phyloP scores from a whole-genome alignment of 1,140 invertebrate species.

The Achroia grisella region DNA sequence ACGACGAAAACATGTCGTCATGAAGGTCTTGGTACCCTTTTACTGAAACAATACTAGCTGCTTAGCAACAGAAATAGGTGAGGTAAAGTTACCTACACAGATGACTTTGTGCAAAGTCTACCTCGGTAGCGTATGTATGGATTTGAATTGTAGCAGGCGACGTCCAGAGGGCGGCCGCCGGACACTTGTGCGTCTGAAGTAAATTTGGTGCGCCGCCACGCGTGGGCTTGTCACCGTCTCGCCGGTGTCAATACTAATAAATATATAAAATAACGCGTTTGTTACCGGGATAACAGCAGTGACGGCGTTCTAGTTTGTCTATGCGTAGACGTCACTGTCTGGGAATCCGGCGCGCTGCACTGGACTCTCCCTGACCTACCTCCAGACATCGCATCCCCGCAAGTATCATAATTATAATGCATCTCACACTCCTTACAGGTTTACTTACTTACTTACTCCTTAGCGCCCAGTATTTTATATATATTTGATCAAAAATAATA shows the following conservation, averaged over 20 bases:
- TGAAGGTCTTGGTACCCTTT: no score
- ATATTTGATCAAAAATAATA: no score
- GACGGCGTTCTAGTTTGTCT: conserved; percentile 67
- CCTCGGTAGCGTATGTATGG: no score
- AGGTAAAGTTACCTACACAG: no score
- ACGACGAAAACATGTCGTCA: no score
- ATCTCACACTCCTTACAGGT: no score
- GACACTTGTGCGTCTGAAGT: conserved; percentile 26
- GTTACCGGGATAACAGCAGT: conserved; percentile 52
- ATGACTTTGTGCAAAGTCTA: no score
- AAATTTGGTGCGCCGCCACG: conserved; percentile 36
- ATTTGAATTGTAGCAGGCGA: conserved; percentile 36
- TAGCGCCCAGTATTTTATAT: no score
- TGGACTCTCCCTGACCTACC: conserved; percentile 64
- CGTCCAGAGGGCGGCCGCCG: conserved; percentile 23
- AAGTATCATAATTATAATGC: conserved; percentile 12
- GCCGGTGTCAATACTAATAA: conserved; percentile 64
- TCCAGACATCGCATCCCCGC: conserved; percentile 34
- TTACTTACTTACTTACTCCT: no score
- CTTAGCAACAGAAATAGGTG: no score
- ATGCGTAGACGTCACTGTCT: conserved; percentile 65
- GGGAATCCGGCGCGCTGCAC: conserved; percentile 55
- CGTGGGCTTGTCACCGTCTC: conserved; percentile 67
- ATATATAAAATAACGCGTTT: conserved; percentile 65
- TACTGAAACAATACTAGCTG: no score